phyloP scores from a whole-genome alignment of 2,113 vertebrate species.

The Thamnaconus septentrionalis region DNA sequence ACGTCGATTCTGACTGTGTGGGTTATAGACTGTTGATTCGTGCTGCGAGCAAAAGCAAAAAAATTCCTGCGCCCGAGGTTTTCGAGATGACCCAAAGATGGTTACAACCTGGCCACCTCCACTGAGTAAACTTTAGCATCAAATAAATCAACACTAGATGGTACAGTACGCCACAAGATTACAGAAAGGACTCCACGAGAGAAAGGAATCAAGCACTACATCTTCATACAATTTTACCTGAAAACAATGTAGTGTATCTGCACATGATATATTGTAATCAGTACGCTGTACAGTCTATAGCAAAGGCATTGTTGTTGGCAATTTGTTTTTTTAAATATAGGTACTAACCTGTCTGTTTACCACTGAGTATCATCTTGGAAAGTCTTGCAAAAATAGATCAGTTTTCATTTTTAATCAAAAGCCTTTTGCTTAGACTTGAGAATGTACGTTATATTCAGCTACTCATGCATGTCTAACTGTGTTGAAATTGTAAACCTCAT shows the following conservation, averaged over 20 bases:
- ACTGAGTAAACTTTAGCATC: slow-evolving; percentile 55
- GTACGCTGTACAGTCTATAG: slow-evolving; percentile 66
- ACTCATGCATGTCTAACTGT: slow-evolving; percentile 61
- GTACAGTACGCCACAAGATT: slow-evolving; percentile 62
- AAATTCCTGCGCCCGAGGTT: not conserved
- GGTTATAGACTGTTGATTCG: slow-evolving; percentile 27
- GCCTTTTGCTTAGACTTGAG: slow-evolving; percentile 50
- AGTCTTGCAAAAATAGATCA: slow-evolving; percentile 74
- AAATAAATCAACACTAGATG: slow-evolving; percentile 62
- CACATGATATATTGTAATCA: slow-evolving; percentile 62
- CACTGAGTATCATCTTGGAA: slow-evolving; percentile 58
- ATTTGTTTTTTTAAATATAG: slow-evolving; percentile 33
- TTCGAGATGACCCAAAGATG: slow-evolving; percentile 63
- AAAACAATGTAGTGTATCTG: slow-evolving; percentile 62
- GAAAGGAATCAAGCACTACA: slow-evolving; percentile 63
- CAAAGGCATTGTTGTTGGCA: slow-evolving; percentile 66
- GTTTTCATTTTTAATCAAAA: slow-evolving; percentile 52
- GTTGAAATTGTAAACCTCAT: slow-evolving; percentile 10
- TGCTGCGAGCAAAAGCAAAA: slow-evolving; percentile 10
- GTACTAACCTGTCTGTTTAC: slow-evolving; percentile 50
- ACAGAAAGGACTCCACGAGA: slow-evolving; percentile 66
- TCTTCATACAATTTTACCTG: slow-evolving; percentile 65
- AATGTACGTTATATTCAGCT: slow-evolving; percentile 47
- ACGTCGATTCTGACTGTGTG: slow-evolving; percentile 14
- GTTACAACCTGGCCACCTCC: slow-evolving; percentile 59